A percentile compares a stretch with the other conserved stretches of the same genome.
Conservation (phyloP, 2,888 invertebrate species). For the Tenodera sinensis region DNA sequence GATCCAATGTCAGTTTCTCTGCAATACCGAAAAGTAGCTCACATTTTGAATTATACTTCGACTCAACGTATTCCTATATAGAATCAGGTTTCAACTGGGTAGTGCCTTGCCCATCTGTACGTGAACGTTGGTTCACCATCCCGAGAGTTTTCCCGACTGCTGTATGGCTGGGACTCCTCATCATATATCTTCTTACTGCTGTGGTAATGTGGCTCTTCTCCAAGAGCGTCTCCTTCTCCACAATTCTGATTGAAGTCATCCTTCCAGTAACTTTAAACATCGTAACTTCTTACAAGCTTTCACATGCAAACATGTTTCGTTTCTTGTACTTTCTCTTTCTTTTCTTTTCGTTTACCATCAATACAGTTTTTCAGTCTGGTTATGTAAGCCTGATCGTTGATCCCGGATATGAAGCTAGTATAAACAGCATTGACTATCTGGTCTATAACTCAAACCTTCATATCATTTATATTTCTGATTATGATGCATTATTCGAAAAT, state of each 20-base stretch:
- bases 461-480: background rate
- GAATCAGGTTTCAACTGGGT: background rate
- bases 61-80: background rate
- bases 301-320: background rate
- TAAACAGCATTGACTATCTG: background rate
- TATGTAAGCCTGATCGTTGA: background rate
- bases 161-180: background rate
- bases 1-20: background rate
- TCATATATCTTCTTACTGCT: background rate
- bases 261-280: background rate
- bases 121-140: background rate
- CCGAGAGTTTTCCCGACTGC: background rate
- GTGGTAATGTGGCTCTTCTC: background rate
- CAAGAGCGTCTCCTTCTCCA: background rate
- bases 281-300: background rate
- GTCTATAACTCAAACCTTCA: background rate
- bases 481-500: background rate
- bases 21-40: background rate
- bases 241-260: background rate
- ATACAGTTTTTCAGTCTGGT: background rate
- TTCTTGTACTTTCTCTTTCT: background rate
- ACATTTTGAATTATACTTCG: background rate
- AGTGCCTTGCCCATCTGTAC: background rate
- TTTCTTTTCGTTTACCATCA: background rate
- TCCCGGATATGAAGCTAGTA: background rate